phyloP scores from a whole-genome alignment of 2,797 vertebrate species.

The Centropyge bicolor region DNA sequence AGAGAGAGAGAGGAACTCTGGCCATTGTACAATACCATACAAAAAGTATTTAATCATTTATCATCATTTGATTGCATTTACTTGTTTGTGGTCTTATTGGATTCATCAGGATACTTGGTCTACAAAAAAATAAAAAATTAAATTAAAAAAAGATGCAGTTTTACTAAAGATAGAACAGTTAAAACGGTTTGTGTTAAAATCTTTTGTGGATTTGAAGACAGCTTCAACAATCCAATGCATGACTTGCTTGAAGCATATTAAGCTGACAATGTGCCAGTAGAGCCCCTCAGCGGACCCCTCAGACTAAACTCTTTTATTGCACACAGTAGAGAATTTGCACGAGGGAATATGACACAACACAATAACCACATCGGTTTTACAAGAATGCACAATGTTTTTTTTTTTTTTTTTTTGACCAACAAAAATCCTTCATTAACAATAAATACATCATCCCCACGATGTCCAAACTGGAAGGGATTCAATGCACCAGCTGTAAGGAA shows the following conservation, averaged over 20 bases:
- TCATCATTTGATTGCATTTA: not conserved
- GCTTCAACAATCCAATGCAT: not conserved
- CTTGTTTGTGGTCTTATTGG: not conserved
- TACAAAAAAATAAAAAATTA: too few species aligned
- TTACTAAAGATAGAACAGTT: too few species aligned
- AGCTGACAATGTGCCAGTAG: slow-evolving; percentile 1
- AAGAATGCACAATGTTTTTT: not conserved
- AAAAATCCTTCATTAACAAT: slow-evolving; percentile 9
- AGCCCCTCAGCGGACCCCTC: not conserved
- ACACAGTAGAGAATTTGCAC: not conserved
- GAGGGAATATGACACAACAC: not conserved
- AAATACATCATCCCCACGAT: not conserved
- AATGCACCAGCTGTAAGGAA: slow-evolving; percentile 22
- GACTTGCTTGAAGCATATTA: slow-evolving; percentile 16
- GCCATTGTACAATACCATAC: not conserved
- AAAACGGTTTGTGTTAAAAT: not conserved
- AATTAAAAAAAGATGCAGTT: too few species aligned
- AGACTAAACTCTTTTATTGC: not conserved
- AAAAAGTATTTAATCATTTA: not conserved
- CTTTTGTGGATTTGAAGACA: not conserved
- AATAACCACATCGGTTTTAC: slow-evolving; percentile 3
- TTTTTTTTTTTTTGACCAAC: slow-evolving; percentile 15
- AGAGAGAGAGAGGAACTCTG: slow-evolving; percentile 34
- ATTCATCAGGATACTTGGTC: not conserved
- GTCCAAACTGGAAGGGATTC: slow-evolving; percentile 17